These are phyloP conservation scores for Papilio helenus DNA, from an alignment of 1,140 invertebrate species.

Conservation along the genomic window DNA sequence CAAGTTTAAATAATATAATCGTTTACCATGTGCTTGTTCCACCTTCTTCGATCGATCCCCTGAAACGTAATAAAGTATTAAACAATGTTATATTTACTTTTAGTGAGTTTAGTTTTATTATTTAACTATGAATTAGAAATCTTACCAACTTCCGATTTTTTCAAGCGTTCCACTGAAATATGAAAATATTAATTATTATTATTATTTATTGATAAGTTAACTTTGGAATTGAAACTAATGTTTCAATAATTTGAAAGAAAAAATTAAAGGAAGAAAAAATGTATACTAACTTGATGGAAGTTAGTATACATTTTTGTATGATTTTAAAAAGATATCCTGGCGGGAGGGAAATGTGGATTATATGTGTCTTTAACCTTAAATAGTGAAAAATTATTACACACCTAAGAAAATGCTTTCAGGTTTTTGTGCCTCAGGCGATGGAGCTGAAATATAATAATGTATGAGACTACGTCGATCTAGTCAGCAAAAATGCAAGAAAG, in stretches of 20 bases:
- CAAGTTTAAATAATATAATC: background rate
- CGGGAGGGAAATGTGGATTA: no score
- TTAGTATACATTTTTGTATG: no score
- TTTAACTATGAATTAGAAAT: background rate
- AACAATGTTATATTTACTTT: background rate
- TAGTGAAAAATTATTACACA: background rate
- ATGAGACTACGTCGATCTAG: background rate
- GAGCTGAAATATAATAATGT: background rate
- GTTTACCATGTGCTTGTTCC: slow-evolving; percentile 40
- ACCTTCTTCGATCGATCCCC: slow-evolving; percentile 48
- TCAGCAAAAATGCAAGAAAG: no score
- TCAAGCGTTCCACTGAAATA: slow-evolving; percentile 51
- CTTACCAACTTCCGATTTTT: slow-evolving; percentile 43
- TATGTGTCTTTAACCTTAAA: no score
- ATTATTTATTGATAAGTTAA: background rate
- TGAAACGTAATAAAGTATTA: slow-evolving; percentile 43
- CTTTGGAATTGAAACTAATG: background rate
- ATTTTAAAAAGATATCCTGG: no score
- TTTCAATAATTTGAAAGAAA: background rate
- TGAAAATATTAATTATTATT: slow-evolving; percentile 24
- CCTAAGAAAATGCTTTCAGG: background rate
- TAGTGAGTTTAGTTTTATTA: background rate
- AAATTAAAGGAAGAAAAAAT: no score
- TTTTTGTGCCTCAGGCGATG: background rate
- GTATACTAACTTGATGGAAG: no score